Evolutionary conservation across 1,140 invertebrate species (phyloP).

Genomic region (Diorhabda sublineata): DNA sequence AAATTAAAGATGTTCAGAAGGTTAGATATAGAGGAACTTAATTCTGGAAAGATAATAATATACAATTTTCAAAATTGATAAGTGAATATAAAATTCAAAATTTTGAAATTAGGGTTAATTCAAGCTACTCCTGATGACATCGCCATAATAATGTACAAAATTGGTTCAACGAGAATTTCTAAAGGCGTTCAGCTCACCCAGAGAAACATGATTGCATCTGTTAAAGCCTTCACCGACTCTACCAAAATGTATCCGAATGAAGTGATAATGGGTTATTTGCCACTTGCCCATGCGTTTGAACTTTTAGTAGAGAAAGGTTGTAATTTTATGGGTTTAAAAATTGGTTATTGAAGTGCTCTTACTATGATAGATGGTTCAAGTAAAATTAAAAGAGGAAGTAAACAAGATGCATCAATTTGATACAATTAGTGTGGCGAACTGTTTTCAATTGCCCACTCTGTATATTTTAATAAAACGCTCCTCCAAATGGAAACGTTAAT

Average conservation of each 20-base stretch:
- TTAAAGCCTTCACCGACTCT: conserved; percentile 80
- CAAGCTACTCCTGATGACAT: conserved; percentile 63
- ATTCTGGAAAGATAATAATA: too few species aligned
- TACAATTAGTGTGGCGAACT: too few species aligned
- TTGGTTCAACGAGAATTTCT: conserved; percentile 85
- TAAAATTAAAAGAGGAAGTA: conserved; percentile 88
- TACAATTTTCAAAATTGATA: too few species aligned
- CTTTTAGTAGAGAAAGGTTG: conserved; percentile 74
- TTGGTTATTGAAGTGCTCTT: conserved; percentile 92
- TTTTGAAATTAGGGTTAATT: too few species aligned
- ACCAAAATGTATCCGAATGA: conserved; percentile 67
- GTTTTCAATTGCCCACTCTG: too few species aligned
- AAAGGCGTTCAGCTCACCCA: conserved; percentile 85
- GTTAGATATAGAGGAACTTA: too few species aligned
- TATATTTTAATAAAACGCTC: too few species aligned
- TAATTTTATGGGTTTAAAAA: conserved; percentile 72
- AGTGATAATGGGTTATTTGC: conserved; percentile 88
- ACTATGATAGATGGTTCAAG: conserved; percentile 93
- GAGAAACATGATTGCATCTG: conserved; percentile 80
- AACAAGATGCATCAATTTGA: conserved; percentile 78
- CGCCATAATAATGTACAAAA: conserved; percentile 95
- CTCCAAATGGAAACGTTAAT: too few species aligned
- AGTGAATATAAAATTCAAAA: too few species aligned
- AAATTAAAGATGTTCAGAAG: too few species aligned
- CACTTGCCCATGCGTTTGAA: conserved; percentile 95